Evolutionary conservation across 2,797 vertebrate species (phyloP).

Genomic region (Luscinia megarhynchos): DNA sequence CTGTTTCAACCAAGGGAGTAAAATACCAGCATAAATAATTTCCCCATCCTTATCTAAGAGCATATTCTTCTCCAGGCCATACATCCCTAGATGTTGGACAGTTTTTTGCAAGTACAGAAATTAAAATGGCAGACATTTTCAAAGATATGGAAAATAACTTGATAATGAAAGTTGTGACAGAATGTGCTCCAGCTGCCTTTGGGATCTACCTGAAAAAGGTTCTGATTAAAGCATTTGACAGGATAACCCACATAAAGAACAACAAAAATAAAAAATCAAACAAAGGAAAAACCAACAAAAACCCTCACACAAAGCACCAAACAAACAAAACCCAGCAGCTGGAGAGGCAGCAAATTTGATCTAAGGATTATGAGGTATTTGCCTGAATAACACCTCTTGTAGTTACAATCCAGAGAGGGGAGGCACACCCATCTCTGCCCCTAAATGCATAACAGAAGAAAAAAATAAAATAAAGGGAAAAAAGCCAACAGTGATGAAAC

Average conservation of each 20-base stretch:
- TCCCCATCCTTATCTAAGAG: background rate
- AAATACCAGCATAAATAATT: background rate
- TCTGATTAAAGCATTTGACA: background rate
- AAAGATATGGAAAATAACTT: background rate
- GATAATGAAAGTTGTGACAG: background rate
- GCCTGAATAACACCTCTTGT: background rate
- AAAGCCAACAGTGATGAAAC: background rate
- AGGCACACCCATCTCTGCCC: background rate
- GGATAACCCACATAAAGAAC: background rate
- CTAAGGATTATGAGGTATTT: background rate
- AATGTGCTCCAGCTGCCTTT: background rate
- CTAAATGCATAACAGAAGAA: background rate
- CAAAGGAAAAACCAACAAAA: background rate
- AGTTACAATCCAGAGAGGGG: background rate
- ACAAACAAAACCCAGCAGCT: background rate
- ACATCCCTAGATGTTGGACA: background rate
- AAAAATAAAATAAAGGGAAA: background rate
- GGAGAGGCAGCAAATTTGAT: background rate
- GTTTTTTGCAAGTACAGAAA: background rate
- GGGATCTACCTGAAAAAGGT: background rate
- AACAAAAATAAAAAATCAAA: background rate
- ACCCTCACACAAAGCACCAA: background rate
- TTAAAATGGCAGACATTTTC: background rate
- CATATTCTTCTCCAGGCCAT: constrained; percentile 26
- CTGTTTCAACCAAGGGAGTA: background rate